Evolutionary conservation across 2,888 invertebrate species (phyloP), one percentile per base, ranked within the genome.

Genomic region (Masnerella sp.): DNA sequence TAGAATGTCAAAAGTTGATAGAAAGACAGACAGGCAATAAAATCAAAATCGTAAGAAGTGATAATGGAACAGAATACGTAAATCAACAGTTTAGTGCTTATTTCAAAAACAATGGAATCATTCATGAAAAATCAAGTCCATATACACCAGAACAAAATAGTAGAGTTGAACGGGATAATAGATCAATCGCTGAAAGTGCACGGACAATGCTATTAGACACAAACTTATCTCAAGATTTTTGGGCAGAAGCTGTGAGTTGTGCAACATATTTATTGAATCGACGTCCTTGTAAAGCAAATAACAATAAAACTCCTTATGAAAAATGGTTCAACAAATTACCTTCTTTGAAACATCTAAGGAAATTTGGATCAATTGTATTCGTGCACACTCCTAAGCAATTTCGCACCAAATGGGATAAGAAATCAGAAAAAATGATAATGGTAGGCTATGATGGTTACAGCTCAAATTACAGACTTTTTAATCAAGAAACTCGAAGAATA

Each of bases 211-310:
- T 69, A 11, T 14, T 12, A 2, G 14, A 17, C 9, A 45, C 9
- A 5, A 36, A 59, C 8, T 42, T 59, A 4, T 38, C 59, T 8
- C 32, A 49, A 11, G 20, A 14, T 14, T 25, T 68, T n/a, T 80
- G 79, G 80, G 77, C 77, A 11, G 79, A 80, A 49, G 56, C 78
- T 11, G 72, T 76, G 1, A 77, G 36, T 18, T 67, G 74, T 28
- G 78, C 75, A 38, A 77, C 76, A 15, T 78, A 78, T 45, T 42
- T 79, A 28, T 22, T 79, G 32, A 78, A 80, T 40, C 12, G 14
- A 0, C 2, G 9, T 2, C 5, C 30, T 2, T 30, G n/a, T 38
- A 78, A 80, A 51, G 32, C 36, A 5, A 80, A 75, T 76, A 70
- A 18, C 0, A 49, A 64, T 1, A 78, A 56, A 17, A 4, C 30